These are phyloP conservation scores for Speoplatyrhinus poulsoni DNA, from an alignment of 2,113 vertebrate genomes.

Conservation along the genomic window DNA sequence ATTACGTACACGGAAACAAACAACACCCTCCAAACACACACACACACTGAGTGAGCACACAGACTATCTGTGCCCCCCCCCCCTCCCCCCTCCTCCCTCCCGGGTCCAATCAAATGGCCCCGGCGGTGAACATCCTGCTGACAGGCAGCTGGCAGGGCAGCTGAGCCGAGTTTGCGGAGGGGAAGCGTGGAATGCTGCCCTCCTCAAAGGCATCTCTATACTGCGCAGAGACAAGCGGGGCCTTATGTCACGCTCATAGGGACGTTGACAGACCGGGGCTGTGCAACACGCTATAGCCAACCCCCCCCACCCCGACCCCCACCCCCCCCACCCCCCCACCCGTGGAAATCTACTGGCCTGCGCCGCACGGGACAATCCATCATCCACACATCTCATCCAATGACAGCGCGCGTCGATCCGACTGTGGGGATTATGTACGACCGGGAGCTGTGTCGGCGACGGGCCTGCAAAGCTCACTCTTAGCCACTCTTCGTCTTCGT, in stretches of 20 bases:
- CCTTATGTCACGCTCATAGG: constrained; percentile 68
- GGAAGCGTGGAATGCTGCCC: constrained; percentile 64
- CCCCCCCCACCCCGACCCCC: no score
- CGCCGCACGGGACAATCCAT: not conserved
- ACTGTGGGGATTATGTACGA: constrained; percentile 21
- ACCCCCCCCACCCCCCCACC: not conserved
- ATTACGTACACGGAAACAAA: constrained; percentile 46
- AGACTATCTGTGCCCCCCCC: constrained; percentile 28
- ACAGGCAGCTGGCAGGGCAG: constrained; percentile 55
- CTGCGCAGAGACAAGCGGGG: constrained; percentile 62
- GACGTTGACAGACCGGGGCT: constrained; percentile 40
- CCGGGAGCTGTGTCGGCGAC: not conserved
- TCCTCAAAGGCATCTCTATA: constrained; percentile 77
- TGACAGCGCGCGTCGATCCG: constrained; percentile 4
- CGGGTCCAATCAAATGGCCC: constrained; percentile 62
- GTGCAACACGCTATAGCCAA: constrained; percentile 32
- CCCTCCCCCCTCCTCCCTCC: no score
- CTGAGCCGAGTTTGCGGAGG: constrained; percentile 72
- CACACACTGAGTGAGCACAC: constrained; percentile 43
- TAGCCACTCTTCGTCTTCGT: no score
- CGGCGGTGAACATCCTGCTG: constrained; percentile 56
- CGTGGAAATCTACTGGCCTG: constrained; percentile 68
- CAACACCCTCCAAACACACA: constrained; percentile 10
- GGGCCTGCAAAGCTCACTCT: constrained; percentile 13
- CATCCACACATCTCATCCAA: constrained; percentile 3